phyloP scores from a whole-genome alignment of 2,888 invertebrate genomes.

The Trachelus tabidus region DNA sequence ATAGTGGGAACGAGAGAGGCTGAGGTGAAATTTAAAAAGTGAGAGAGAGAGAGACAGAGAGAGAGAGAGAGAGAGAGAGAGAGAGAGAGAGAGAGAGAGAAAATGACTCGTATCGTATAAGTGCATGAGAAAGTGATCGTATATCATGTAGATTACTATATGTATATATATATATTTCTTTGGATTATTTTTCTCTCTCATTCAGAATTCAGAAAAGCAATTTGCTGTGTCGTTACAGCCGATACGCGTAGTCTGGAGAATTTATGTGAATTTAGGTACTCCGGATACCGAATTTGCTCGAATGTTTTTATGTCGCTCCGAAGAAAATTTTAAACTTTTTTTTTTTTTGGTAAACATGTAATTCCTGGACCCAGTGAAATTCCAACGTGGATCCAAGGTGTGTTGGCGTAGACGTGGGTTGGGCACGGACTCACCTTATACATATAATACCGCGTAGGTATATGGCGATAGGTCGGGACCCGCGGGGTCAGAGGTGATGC shows the following conservation, averaged over 20 bases:
- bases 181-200: neutral
- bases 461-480: constrained; percentile 55
- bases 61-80: no score
- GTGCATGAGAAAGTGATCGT: neutral
- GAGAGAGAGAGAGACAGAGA: no score
- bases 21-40: neutral
- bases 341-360: constrained; percentile 22
- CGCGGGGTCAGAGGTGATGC: constrained; percentile 62
- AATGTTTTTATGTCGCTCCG: neutral
- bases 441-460: constrained; percentile 11
- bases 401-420: constrained; percentile 57
- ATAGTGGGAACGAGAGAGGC: neutral
- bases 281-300: neutral
- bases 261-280: neutral
- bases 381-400: constrained; percentile 41
- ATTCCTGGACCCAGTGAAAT: constrained; percentile 50
- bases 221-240: neutral
- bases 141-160: neutral
- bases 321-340: neutral
- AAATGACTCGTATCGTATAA: neutral
- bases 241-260: neutral
- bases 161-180: neutral
- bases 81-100: no score
- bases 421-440: constrained; percentile 34
- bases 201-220: neutral